Percentiles rank a stretch among this genome's conserved stretches.
phyloP scores from a whole-genome alignment of 2,113 vertebrate genomes.

The Emydocephalus ijimae region DNA sequence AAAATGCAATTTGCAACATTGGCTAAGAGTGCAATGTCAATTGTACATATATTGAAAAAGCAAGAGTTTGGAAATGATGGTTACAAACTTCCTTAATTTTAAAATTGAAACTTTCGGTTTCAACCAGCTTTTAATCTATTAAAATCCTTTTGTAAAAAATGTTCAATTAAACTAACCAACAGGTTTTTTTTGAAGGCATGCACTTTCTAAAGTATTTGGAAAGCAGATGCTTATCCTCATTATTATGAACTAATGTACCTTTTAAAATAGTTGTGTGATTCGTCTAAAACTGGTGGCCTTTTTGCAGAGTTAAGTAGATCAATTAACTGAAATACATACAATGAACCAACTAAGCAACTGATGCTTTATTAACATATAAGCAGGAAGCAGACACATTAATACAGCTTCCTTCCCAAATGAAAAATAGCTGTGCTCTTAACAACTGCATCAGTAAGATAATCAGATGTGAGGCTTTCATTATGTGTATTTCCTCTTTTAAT shows the following conservation, averaged over 20 bases:
- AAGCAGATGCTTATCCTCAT: neutral
- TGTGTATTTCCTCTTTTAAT: neutral
- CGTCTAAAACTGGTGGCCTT: neutral
- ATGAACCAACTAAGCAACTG: neutral
- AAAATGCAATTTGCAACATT: neutral
- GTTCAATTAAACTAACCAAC: neutral
- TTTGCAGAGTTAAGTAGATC: neutral
- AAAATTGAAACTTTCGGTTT: neutral
- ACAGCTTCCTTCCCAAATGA: neutral
- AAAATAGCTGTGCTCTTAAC: neutral
- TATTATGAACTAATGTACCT: neutral
- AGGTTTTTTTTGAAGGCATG: neutral
- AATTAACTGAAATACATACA: neutral
- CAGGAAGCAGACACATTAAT: neutral
- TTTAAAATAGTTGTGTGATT: neutral
- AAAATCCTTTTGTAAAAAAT: neutral
- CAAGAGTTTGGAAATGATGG: neutral
- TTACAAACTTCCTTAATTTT: neutral
- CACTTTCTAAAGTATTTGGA: neutral
- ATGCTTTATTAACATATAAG: neutral
- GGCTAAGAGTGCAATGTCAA: neutral
- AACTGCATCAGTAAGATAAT: neutral
- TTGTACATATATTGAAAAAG: neutral
- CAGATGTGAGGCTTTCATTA: neutral
- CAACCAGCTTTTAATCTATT: neutral